These are phyloP conservation scores for Cryptotis parvus DNA, from an alignment of 2,113 vertebrate genomes.

Conservation along the genomic window DNA sequence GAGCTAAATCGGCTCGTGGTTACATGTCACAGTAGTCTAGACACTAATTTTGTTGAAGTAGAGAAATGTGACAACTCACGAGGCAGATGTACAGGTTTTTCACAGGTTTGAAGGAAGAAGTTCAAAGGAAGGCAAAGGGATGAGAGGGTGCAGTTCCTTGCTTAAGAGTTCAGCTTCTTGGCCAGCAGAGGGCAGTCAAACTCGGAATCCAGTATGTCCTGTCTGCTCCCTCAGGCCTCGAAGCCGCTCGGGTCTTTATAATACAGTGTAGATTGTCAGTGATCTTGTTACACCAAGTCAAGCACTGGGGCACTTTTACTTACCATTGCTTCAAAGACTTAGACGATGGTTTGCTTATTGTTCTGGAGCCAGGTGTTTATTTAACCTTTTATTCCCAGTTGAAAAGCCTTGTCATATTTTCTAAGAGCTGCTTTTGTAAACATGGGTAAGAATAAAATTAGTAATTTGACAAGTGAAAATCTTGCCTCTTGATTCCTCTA, in stretches of 20 bases:
- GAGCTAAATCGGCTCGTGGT: neutral
- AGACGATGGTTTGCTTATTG: neutral
- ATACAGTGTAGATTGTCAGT: neutral
- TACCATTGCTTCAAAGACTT: neutral
- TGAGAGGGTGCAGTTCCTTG: neutral
- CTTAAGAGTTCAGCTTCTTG: slow-evolving; percentile 33
- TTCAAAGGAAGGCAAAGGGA: neutral
- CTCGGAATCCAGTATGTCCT: neutral
- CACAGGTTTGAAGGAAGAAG: slow-evolving; percentile 16
- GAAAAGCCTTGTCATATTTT: neutral
- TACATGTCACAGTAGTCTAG: neutral
- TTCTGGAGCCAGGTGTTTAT: slow-evolving; percentile 1
- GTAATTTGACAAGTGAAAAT: slow-evolving; percentile 20
- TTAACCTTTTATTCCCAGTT: neutral
- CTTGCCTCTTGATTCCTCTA: neutral
- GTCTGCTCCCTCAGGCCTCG: neutral
- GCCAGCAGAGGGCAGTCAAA: slow-evolving; percentile 74
- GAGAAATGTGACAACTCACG: slow-evolving; percentile 28
- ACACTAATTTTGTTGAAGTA: slow-evolving; percentile 1
- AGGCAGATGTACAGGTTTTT: neutral
- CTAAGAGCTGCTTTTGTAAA: neutral
- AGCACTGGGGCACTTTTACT: neutral
- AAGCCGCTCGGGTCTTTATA: neutral
- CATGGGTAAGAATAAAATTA: neutral
- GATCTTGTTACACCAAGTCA: neutral